A percentile compares a stretch with the other conserved stretches of the same genome.
These are phyloP conservation scores for Scolopax bukidnonensis DNA, from an alignment of 2,797 vertebrate genomes.

Conservation along the genomic window DNA sequence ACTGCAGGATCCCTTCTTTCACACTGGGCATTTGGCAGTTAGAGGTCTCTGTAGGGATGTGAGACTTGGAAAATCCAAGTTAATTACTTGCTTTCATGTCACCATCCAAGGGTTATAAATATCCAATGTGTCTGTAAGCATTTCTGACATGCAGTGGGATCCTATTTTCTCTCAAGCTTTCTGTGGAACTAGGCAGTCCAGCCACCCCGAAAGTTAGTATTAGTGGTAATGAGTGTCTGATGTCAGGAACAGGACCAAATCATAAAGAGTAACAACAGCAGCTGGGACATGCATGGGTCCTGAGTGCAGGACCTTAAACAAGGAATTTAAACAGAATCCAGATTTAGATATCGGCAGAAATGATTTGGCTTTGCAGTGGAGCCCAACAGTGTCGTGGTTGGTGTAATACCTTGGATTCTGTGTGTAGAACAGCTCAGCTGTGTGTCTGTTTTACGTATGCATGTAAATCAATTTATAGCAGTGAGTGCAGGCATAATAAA, in stretches of 20 bases:
- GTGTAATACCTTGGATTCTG: background rate
- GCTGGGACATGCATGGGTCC: background rate
- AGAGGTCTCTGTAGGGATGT: background rate
- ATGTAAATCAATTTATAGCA: background rate
- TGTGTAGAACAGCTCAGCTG: background rate
- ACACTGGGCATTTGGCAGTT: background rate
- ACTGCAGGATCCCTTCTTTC: background rate
- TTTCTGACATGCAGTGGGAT: background rate
- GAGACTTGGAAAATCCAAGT: background rate
- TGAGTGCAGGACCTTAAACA: background rate
- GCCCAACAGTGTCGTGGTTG: background rate
- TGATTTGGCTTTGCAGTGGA: background rate
- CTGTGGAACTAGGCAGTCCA: background rate
- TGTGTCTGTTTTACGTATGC: background rate
- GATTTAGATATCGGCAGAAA: background rate
- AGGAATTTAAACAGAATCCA: background rate
- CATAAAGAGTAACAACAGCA: background rate
- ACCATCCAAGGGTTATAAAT: background rate
- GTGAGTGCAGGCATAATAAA: background rate
- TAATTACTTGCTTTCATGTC: background rate
- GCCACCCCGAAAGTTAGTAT: background rate
- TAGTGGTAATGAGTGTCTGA: background rate
- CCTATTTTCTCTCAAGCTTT: background rate
- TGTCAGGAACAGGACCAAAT: background rate
- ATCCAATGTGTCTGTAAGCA: background rate